phyloP scores from a whole-genome alignment of 2,113 vertebrate species.

The Lipophrys pholis region DNA sequence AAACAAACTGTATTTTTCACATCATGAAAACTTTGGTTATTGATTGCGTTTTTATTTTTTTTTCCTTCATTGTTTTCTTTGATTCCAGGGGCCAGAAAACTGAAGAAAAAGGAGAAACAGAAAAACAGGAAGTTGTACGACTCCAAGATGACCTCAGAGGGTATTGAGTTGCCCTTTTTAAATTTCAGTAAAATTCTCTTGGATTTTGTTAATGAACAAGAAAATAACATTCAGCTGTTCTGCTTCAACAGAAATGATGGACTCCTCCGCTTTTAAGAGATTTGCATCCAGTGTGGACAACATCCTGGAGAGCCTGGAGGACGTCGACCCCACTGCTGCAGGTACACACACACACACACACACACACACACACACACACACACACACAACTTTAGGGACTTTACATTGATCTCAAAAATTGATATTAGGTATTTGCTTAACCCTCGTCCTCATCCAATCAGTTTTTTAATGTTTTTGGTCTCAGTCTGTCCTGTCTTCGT shows the following conservation, averaged over 20 bases:
- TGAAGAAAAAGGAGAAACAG: conserved; percentile 96
- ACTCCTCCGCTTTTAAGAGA: conserved; percentile 96
- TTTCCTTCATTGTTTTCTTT: conserved; percentile 7
- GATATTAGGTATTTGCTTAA: too few species aligned
- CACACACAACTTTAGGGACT: too few species aligned
- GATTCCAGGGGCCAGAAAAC: conserved; percentile 90
- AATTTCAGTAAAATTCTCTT: not conserved
- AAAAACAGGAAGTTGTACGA: conserved; percentile 95
- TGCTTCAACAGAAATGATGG: conserved; percentile 90
- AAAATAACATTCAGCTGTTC: not conserved
- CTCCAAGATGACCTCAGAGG: conserved; percentile 90
- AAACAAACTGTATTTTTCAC: too few species aligned
- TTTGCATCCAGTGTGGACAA: conserved; percentile 92
- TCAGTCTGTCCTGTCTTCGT: too few species aligned
- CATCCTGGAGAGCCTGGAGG: conserved; percentile 95
- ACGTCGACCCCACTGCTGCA: conserved; percentile 92
- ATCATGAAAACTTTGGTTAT: too few species aligned
- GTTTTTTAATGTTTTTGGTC: too few species aligned
- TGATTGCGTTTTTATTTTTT: too few species aligned
- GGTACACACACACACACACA: conserved; percentile 78
- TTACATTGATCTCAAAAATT: too few species aligned
- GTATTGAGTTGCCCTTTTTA: conserved; percentile 40
- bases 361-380: too few species aligned
- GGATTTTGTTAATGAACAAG: not conserved
- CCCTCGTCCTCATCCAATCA: too few species aligned